Evolutionary conservation across 2,888 invertebrate species (phyloP), one percentile per base, ranked within the genome.

Genomic region (Nomada fucata): DNA sequence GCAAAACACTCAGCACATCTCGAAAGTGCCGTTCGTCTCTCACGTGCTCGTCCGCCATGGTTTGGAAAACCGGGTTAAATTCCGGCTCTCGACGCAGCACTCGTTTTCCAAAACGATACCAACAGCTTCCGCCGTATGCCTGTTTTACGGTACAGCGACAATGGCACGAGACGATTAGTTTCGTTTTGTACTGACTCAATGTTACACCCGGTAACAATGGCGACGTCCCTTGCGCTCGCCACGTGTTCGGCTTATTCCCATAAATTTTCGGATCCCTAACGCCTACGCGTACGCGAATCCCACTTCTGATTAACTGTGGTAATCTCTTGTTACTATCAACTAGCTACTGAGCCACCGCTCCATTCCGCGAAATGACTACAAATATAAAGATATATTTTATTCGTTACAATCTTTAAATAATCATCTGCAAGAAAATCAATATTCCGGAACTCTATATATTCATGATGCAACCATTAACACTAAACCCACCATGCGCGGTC

Each of bases 21-120:
- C 52, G 52, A 52, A 52, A 52, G n/a, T 52, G 52, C 52, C 52
- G n/a, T 52, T 52, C 52, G n/a, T 52, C n/a, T 52, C 52, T n/a
- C 52, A 13, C 52, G 52, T 52, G 52, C 52, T 52, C 52, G 18
- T 52, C 52, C 18, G n/a, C 18, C 52, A 52, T 52, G 52, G n/a
- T 52, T 52, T n/a, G 15, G n/a, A 52, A 52, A 52, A 52, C 52
- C 9, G 52, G n/a, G 52, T 29, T 53, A 20, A n/a, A 53, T 53
- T n/a, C n/a, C n/a, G n/a, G 20, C 7, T 53, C 52, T 53, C 18
- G 7, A 53, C 52, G 5, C 18, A 53, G 52, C 52, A 53, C 52
- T 53, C 7, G 52, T 53, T 53, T 53, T 53, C n/a, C 20, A 18
- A 53, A 18, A n/a, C 52, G 15, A 53, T 20, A 53, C 20, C 52